phyloP scores from a whole-genome alignment of 1,140 invertebrate species.

The Caerostris extrusa region DNA sequence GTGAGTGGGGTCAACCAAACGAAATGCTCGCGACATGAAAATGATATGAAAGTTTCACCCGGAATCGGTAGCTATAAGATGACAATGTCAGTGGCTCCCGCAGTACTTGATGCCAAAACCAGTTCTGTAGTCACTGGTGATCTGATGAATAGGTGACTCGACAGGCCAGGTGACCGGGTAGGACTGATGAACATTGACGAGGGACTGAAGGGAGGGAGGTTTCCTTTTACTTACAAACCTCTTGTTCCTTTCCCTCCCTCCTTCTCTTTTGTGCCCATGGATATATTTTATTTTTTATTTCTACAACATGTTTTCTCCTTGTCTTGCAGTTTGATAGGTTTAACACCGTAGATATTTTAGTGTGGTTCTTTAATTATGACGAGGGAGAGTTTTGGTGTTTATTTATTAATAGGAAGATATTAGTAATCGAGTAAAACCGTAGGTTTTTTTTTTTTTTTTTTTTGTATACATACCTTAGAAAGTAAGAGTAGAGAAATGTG shows the following conservation, averaged over 20 bases:
- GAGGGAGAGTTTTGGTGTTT: background rate
- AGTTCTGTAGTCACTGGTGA: slow-evolving; percentile 59
- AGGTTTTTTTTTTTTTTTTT: too few species aligned
- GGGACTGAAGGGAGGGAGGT: slow-evolving; percentile 21
- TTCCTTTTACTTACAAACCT: slow-evolving; percentile 37
- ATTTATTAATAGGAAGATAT: slow-evolving; percentile 15
- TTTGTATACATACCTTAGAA: too few species aligned
- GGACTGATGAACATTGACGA: slow-evolving; percentile 49
- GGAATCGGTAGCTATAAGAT: slow-evolving; percentile 35
- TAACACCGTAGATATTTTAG: background rate
- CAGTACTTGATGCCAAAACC: slow-evolving; percentile 60
- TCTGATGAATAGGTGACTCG: slow-evolving; percentile 28
- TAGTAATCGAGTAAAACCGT: background rate
- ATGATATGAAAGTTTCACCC: slow-evolving; percentile 10
- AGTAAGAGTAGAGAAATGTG: too few species aligned
- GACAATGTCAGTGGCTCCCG: background rate
- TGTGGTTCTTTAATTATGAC: slow-evolving; percentile 19
- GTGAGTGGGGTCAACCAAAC: too few species aligned
- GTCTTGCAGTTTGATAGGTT: slow-evolving; percentile 13
- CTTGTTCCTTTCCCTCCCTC: background rate
- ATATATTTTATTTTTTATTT: slow-evolving; percentile 17
- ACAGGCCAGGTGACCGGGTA: slow-evolving; percentile 59
- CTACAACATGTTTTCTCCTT: background rate
- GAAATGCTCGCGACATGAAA: background rate
- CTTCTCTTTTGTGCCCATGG: background rate